Evolutionary conservation across 2,888 invertebrate genomes (phyloP), one percentile per base, ranked within the genome.

Genomic region (Diploptera punctata): DNA sequence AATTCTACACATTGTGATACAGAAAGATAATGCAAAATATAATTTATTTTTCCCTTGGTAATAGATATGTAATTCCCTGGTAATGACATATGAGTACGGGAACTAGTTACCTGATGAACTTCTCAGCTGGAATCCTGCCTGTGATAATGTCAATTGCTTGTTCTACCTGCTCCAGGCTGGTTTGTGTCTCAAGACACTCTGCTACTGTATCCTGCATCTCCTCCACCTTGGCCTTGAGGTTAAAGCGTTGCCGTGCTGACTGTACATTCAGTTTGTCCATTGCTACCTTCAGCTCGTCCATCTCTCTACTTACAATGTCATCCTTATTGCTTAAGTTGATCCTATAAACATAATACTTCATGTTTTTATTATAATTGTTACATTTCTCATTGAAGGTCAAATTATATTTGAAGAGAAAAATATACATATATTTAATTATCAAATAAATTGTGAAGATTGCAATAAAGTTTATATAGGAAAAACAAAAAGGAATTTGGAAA

Each of bases 91-190:
- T 16, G 31, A 21, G 7, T 19, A 60, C 26, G 61, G 33, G n/a
- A 43, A 21, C 3, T 18, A 68, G 49, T 68, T 76, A 83, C 83
- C 81, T 81, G 38, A 82, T 75, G 73, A 85, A 84, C 76, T 87
- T 87, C 79, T 90, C 90, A 0, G 88, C 88, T 0, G 89, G 88
- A 70, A 90, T 88, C 75, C 88, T 83, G 74, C 88, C 88, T 0
- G 88, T 89, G 60, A 89, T 82, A 24, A 83, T 84, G 77, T 90
- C 89, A 79, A 86, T 83, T 0, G 86, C 54, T 13, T 54, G 21
- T 10, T 4, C 21, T 7, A 26, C 54, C 13, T 18, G 21, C 54
- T 54, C 24, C 3, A 54, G 54, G 1, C 26, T 26, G 10, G 13
- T n/a, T 24, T 44, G 16, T 0, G 87, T 84, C 60, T 87, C 87